A percentile compares a stretch with the other conserved stretches of the same genome.
phyloP scores from a whole-genome alignment of 2,113 vertebrate species.

The Eurypyga helias region DNA sequence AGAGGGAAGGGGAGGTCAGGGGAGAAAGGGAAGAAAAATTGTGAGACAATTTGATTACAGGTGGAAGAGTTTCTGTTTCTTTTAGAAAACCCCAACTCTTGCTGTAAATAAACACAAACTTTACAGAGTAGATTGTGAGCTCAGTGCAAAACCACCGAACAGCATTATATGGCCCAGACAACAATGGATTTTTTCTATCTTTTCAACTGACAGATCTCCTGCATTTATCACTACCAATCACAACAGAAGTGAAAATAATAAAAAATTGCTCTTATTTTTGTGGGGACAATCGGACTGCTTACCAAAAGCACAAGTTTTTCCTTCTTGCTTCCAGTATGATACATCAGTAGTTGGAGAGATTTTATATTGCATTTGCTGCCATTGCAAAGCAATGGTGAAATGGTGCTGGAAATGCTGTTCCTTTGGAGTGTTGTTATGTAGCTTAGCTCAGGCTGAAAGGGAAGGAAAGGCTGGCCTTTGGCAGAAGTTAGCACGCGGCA shows the following conservation, averaged over 20 bases:
- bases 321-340: neutral
- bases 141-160: neutral
- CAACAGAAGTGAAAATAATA: neutral
- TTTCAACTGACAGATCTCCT: neutral
- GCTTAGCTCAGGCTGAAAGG: neutral
- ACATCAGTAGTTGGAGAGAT: neutral
- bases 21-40: neutral
- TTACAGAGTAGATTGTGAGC: neutral
- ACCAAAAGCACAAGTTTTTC: neutral
- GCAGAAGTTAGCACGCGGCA: neutral
- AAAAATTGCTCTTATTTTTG: neutral
- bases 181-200: neutral
- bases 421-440: neutral
- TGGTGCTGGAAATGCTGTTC: neutral
- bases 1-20: too few species aligned
- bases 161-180: neutral
- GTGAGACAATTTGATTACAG: neutral
- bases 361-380: neutral
- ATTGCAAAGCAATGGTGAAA: neutral
- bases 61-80: neutral
- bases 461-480: neutral
- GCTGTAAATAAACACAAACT: neutral
- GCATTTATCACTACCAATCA: neutral
- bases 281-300: neutral
- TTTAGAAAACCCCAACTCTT: neutral